Percentiles rank a stretch among this genome's conserved stretches.
Evolutionary conservation across 2,797 vertebrate genomes (phyloP).

Genomic region (Chelmon rostratus): DNA sequence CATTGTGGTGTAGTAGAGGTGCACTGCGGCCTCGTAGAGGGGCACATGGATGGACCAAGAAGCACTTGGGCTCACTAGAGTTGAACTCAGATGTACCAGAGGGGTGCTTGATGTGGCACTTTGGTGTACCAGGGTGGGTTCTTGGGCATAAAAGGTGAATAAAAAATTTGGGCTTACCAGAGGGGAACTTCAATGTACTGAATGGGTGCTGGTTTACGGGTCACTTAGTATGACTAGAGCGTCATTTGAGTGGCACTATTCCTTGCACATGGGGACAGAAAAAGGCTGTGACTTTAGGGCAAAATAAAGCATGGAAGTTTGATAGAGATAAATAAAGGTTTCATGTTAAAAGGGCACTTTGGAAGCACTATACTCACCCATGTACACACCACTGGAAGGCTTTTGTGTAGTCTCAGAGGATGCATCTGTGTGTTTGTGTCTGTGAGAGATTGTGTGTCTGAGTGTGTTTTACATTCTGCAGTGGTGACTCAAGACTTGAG

Average conservation of each 20-base stretch:
- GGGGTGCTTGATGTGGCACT: neutral
- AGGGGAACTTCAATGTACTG: no score
- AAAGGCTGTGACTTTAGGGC: neutral
- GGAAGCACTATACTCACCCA: neutral
- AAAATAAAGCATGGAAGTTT: neutral
- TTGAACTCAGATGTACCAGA: neutral
- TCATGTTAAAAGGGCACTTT: neutral
- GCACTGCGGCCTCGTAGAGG: neutral
- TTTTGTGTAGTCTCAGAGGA: neutral
- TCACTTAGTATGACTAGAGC: no score
- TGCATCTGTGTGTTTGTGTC: neutral
- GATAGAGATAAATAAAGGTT: neutral
- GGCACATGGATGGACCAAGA: neutral
- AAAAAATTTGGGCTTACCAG: no score
- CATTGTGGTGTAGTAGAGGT: neutral
- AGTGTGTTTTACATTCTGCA: slow-evolving; percentile 11
- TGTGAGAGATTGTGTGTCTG: neutral
- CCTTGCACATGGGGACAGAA: neutral
- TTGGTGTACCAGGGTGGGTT: no score
- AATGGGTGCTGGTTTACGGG: no score
- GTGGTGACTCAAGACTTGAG: slow-evolving; percentile 9
- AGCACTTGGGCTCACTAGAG: no score
- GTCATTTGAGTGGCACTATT: no score
- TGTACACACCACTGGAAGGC: neutral
- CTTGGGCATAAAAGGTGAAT: no score